A percentile compares a stretch with the other conserved stretches of the same genome.
Conservation (phyloP, 2,797 vertebrate species). For the Coracias cyanogaster region DNA sequence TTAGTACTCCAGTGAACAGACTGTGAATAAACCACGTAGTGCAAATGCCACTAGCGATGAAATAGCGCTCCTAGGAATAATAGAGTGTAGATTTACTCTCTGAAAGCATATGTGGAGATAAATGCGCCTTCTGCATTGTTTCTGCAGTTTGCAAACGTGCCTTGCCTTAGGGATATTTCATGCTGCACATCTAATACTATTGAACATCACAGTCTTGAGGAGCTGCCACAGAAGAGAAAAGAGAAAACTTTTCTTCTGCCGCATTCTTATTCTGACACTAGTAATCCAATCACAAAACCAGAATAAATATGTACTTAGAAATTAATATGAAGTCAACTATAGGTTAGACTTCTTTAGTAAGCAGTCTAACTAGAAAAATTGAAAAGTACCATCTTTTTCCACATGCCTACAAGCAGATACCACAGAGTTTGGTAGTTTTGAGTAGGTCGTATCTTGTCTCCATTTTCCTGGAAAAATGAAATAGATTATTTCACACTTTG, state of each 20-base stretch:
- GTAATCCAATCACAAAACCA: neutral
- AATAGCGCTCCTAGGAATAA: neutral
- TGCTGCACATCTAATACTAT: neutral
- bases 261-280: neutral
- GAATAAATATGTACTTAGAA: neutral
- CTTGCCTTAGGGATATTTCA: neutral
- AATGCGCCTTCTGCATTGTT: neutral
- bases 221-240: neutral
- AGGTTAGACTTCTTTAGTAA: neutral
- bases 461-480: neutral
- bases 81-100: neutral
- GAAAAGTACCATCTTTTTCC: neutral
- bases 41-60: neutral
- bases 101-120: neutral
- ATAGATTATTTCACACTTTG: neutral
- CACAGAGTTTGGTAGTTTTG: neutral
- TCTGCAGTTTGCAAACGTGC: neutral
- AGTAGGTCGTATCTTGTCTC: neutral
- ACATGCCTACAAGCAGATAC: neutral
- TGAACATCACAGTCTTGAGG: neutral
- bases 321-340: neutral
- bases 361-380: neutral
- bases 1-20: neutral
- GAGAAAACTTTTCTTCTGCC: neutral
- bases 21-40: neutral